phyloP scores from a whole-genome alignment of 2,888 invertebrate species.

The Ichneumoninae sp. region DNA sequence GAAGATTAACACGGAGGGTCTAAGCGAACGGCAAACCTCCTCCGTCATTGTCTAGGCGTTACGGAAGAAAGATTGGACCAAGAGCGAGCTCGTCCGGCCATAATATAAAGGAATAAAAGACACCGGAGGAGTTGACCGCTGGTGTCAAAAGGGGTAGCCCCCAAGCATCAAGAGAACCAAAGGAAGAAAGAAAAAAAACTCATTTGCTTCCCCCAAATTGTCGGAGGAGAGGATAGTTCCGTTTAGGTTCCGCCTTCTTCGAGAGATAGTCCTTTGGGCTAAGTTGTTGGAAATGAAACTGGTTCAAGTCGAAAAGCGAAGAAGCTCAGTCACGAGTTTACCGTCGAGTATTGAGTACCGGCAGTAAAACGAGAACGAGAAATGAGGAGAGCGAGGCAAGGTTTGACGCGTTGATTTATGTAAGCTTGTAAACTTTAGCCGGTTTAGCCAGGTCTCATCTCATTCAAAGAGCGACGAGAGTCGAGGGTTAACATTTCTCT shows the following conservation, averaged over 20 bases:
- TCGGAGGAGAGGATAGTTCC: conserved; percentile 2
- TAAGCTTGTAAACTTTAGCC: conserved; percentile 79
- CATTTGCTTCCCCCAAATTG: conserved; percentile 12
- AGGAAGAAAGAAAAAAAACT: not conserved
- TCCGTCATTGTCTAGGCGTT: conserved; percentile 81
- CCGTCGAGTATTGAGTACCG: conserved; percentile 38
- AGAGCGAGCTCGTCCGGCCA: conserved; percentile 4
- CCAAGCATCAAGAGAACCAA: not conserved
- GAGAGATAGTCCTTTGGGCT: conserved; percentile 12
- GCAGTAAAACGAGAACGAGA: conserved; percentile 31
- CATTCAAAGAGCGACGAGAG: conserved; percentile 54
- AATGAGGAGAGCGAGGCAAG: conserved; percentile 48
- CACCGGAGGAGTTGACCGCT: conserved; percentile 24
- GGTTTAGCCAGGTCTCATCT: conserved; percentile 72
- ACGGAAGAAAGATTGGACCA: conserved; percentile 76
- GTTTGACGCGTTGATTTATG: conserved; percentile 78
- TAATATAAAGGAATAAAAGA: conserved; percentile 20
- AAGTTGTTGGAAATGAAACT: conserved; percentile 22
- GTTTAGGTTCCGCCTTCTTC: conserved; percentile 10
- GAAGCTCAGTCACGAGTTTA: conserved; percentile 42
- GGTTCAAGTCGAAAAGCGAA: conserved; percentile 34
- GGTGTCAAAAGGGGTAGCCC: conserved; percentile 39
- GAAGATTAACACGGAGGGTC: conserved; percentile 80
- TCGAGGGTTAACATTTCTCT: conserved; percentile 15
- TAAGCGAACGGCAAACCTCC: conserved; percentile 70